A percentile compares a stretch with the other conserved stretches of the same genome.
These are phyloP conservation scores for Heteractis magnifica DNA, from an alignment of 92 coral and sea anemone genomes.

Conservation along the genomic window DNA sequence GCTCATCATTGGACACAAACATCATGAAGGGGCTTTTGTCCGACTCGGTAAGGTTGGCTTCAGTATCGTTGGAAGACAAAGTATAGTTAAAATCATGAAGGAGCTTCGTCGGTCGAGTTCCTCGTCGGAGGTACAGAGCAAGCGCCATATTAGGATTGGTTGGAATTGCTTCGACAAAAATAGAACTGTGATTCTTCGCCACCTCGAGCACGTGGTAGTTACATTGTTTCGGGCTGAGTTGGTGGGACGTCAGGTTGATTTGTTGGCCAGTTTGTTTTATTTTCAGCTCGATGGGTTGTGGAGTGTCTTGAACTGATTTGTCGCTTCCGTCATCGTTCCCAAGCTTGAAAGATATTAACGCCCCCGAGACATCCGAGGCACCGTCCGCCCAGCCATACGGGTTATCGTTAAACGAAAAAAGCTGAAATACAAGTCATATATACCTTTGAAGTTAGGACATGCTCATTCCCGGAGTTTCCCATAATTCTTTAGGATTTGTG, in stretches of 20 bases:
- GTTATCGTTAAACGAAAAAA: slow-evolving; percentile 3
- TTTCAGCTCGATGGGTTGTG: slow-evolving; percentile 6
- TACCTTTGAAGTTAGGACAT: neutral
- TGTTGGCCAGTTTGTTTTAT: slow-evolving; percentile 9
- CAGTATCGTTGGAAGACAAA: neutral
- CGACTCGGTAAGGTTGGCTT: neutral
- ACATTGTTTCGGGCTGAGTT: neutral
- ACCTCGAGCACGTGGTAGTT: slow-evolving; percentile 18
- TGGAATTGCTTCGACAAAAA: slow-evolving; percentile 48
- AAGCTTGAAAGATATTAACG: neutral
- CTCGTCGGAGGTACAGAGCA: slow-evolving; percentile 9
- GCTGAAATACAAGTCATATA: neutral
- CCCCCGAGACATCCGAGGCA: slow-evolving; percentile 30
- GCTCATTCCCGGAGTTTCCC: no score
- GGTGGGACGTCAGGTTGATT: slow-evolving; percentile 1
- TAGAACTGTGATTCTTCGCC: slow-evolving; percentile 56
- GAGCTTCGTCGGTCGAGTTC: neutral
- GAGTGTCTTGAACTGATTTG: neutral
- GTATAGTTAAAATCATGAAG: slow-evolving; percentile 14
- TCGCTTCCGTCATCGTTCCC: slow-evolving; percentile 7
- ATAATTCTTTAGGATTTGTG: no score
- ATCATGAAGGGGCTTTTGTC: slow-evolving; percentile 37
- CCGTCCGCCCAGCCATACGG: slow-evolving; percentile 40
- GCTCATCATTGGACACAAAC: slow-evolving; percentile 64
- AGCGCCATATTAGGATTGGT: slow-evolving; percentile 3